Conservation (phyloP, 2,797 vertebrate genomes). For the Crenuchus spilurus region DNA sequence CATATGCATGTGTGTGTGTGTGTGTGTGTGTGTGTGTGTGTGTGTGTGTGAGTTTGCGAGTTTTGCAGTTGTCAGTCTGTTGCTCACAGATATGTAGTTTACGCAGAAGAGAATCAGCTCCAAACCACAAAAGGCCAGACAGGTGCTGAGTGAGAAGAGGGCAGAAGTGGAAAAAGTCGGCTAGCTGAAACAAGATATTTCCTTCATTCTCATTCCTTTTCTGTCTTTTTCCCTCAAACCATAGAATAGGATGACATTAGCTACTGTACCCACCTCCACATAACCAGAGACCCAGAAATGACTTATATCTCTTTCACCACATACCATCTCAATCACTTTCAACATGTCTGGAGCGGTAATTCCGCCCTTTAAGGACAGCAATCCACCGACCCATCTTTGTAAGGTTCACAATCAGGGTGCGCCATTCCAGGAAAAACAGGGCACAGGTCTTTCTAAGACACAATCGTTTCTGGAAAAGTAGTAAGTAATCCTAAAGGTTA, state of each 20-base stretch:
- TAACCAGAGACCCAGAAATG: not conserved
- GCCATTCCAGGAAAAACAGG: not conserved
- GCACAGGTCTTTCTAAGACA: too few species aligned
- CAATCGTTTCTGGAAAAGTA: too few species aligned
- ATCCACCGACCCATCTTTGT: not conserved
- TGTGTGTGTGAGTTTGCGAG: not conserved
- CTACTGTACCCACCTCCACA: not conserved
- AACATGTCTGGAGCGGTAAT: not conserved
- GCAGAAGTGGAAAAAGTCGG: not conserved
- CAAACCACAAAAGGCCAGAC: conserved; percentile 12
- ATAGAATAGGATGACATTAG: not conserved
- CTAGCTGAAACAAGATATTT: conserved; percentile 14
- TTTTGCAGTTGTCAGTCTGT: not conserved
- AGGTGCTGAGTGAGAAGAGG: conserved; percentile 1
- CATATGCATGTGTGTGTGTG: too few species aligned
- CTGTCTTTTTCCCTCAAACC: not conserved
- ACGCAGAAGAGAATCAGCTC: not conserved
- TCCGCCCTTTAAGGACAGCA: not conserved
- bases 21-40: not conserved
- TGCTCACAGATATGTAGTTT: conserved; percentile 1
- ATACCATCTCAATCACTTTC: not conserved
- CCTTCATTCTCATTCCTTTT: not conserved
- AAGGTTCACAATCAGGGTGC: not conserved
- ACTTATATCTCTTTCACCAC: not conserved
- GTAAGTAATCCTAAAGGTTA: not conserved